Evolutionary conservation across 1,140 invertebrate species (phyloP).

Genomic region (Drosophila lini): DNA sequence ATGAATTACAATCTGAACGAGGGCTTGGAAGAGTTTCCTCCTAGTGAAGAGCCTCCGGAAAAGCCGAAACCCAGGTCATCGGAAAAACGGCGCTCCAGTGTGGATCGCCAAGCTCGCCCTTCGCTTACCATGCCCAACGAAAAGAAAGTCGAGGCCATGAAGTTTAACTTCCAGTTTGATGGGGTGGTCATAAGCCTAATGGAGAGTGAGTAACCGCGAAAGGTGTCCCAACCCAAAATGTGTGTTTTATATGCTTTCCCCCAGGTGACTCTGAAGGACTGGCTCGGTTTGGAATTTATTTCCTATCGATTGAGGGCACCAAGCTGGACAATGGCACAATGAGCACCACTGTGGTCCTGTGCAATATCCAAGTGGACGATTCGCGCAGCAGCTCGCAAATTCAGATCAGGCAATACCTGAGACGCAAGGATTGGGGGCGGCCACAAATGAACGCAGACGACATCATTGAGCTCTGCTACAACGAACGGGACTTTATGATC

Average conservation of each 20-base stretch:
- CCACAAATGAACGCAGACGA: conserved; percentile 15
- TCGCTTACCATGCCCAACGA: background rate
- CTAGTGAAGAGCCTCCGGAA: conserved; percentile 41
- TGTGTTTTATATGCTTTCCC: no score
- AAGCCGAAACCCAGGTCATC: background rate
- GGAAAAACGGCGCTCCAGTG: conserved; percentile 1
- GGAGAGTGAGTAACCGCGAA: conserved; percentile 70
- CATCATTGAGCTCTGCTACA: conserved; percentile 52
- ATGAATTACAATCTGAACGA: conserved; percentile 93
- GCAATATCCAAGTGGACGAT: conserved; percentile 93
- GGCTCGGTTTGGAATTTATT: conserved; percentile 90
- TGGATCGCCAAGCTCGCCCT: background rate
- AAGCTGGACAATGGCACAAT: conserved; percentile 91
- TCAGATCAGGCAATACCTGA: conserved; percentile 86
- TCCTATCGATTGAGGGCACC: conserved; percentile 90
- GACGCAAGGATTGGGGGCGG: conserved; percentile 73
- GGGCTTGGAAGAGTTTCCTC: conserved; percentile 84
- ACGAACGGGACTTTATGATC: conserved; percentile 86
- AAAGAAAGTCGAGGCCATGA: conserved; percentile 74
- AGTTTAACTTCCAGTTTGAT: conserved; percentile 88
- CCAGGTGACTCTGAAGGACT: conserved; percentile 86
- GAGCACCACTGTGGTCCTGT: conserved; percentile 89
- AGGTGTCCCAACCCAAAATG: background rate
- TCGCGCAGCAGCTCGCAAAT: conserved; percentile 87
- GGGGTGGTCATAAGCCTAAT: conserved; percentile 87